phyloP scores from a whole-genome alignment of 2,797 vertebrate species.

The Melanotaenia pygmaea region DNA sequence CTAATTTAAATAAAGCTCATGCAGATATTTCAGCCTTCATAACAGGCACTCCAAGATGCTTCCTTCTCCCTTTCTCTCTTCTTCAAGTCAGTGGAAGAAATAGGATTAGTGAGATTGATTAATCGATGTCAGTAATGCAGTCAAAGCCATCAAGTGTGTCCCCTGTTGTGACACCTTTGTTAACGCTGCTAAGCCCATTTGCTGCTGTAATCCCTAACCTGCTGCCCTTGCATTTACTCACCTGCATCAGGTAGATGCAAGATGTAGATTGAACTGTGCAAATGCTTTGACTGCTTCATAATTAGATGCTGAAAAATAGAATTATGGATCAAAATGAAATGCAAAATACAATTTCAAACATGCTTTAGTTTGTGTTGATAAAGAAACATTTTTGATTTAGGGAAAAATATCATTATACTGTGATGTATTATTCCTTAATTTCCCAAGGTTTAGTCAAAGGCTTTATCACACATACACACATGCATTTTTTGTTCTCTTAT shows the following conservation, averaged over 20 bases:
- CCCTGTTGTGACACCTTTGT: conserved; percentile 75
- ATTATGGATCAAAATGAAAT: neutral
- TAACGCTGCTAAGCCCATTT: conserved; percentile 77
- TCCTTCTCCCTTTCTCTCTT: conserved; percentile 22
- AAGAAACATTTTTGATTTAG: neutral
- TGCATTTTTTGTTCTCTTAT: neutral
- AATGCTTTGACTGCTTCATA: conserved; percentile 17
- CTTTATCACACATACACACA: neutral
- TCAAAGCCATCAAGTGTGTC: conserved; percentile 76
- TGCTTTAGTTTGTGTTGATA: neutral
- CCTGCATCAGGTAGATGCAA: conserved; percentile 50
- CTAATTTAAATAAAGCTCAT: conserved; percentile 1
- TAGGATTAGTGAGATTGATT: conserved; percentile 75
- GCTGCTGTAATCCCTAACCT: conserved; percentile 72
- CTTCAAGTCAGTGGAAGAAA: conserved; percentile 46
- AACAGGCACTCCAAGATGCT: neutral
- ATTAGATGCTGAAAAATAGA: neutral
- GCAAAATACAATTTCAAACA: neutral
- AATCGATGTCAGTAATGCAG: conserved; percentile 73
- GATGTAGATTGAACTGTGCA: conserved; percentile 11
- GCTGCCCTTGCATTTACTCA: conserved; percentile 75
- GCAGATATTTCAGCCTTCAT: conserved; percentile 6
- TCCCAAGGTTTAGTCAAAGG: neutral
- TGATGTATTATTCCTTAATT: neutral
- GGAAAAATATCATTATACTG: too few relatives aligned